A percentile compares a stretch with the other conserved stretches of the same genome.
Evolutionary conservation across 2,888 invertebrate genomes (phyloP).

Genomic region (Cosmorhoe ocellata): DNA sequence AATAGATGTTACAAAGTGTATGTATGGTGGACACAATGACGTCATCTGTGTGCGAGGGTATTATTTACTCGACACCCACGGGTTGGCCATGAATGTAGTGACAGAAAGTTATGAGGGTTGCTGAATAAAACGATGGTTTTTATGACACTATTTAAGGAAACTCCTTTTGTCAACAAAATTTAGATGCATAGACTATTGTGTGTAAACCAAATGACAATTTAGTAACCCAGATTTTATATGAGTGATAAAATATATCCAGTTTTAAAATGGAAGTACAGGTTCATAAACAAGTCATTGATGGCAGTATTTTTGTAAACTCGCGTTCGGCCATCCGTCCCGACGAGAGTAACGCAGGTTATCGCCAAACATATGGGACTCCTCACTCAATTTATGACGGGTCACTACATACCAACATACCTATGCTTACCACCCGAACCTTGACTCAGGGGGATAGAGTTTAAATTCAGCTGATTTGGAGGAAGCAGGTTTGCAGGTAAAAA

Average conservation of each 20-base stretch:
- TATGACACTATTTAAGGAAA: slow-evolving; percentile 5
- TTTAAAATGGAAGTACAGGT: neutral
- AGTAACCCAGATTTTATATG: neutral
- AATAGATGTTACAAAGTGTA: too few species aligned
- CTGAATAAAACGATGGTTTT: slow-evolving; percentile 3
- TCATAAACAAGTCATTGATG: slow-evolving; percentile 16
- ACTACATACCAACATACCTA: slow-evolving; percentile 33
- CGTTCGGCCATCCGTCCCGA: slow-evolving; percentile 44
- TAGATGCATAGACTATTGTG: too few species aligned
- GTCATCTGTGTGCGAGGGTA: slow-evolving; percentile 2
- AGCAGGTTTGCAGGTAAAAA: slow-evolving; percentile 30
- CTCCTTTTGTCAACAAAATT: too few species aligned
- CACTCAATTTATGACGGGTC: slow-evolving; percentile 59
- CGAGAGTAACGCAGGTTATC: slow-evolving; percentile 61
- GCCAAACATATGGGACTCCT: slow-evolving; percentile 57
- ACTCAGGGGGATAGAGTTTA: slow-evolving; percentile 1
- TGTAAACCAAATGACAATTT: too few species aligned
- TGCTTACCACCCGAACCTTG: slow-evolving; percentile 11
- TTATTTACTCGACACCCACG: slow-evolving; percentile 27
- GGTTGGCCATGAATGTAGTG: slow-evolving; percentile 25
- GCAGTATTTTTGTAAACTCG: slow-evolving; percentile 44
- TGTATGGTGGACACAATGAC: slow-evolving; percentile 6
- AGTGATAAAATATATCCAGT: too few species aligned
- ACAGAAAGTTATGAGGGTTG: slow-evolving; percentile 22
- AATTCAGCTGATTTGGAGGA: neutral